Evolutionary conservation across 2,888 invertebrate species (phyloP).

Genomic region (Noctuana brunneofusca): DNA sequence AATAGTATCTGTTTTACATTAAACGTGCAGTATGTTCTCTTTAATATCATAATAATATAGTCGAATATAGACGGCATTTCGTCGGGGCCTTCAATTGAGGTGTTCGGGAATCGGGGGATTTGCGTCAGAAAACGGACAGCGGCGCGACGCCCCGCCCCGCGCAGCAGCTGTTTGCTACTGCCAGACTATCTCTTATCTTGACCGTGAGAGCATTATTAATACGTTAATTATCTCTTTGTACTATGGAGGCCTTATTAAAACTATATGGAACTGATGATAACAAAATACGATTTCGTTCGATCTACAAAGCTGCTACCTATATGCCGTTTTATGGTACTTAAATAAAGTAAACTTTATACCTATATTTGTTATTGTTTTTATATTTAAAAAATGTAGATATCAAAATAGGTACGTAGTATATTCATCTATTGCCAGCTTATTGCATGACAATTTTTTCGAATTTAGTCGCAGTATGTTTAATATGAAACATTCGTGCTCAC

Average conservation of each 20-base stretch:
- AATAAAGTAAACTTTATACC: constrained; percentile 16
- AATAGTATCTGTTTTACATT: constrained; percentile 17
- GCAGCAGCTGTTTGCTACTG: constrained; percentile 73
- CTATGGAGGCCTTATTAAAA: constrained; percentile 34
- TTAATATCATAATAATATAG: constrained; percentile 35
- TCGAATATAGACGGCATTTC: constrained; percentile 42
- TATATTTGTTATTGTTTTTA: constrained; percentile 3
- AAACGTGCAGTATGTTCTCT: constrained; percentile 35
- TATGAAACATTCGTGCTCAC: neutral
- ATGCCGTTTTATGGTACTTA: constrained; percentile 33
- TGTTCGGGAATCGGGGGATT: constrained; percentile 55
- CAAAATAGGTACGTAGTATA: neutral
- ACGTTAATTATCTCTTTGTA: constrained; percentile 39
- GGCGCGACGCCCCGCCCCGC: constrained; percentile 65
- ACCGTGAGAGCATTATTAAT: constrained; percentile 74
- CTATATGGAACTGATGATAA: constrained; percentile 31
- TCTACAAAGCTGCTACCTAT: constrained; percentile 31
- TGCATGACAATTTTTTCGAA: constrained; percentile 13
- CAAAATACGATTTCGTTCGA: constrained; percentile 30
- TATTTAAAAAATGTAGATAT: constrained; percentile 2
- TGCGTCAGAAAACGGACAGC: constrained; percentile 54
- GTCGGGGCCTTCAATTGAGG: constrained; percentile 62
- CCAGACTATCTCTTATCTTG: constrained; percentile 65
- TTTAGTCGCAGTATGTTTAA: neutral
- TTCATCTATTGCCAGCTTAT: constrained; percentile 14